Conservation (phyloP, 2,888 invertebrate species). For the Augiades crinisus region DNA sequence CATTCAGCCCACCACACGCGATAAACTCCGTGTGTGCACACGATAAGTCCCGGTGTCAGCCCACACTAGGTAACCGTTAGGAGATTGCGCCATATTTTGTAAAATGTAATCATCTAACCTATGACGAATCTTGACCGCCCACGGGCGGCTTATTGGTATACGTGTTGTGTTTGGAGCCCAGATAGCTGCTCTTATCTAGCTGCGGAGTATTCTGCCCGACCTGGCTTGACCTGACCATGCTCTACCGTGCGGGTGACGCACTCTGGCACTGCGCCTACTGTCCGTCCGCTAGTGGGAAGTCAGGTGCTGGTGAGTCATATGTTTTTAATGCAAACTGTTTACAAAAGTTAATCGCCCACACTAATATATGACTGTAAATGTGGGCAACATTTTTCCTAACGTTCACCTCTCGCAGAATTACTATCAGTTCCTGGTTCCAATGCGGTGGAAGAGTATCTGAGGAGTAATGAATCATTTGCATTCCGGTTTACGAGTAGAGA, state of each 20-base stretch:
- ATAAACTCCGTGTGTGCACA: constrained; percentile 49
- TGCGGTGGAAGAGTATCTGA: constrained; percentile 12
- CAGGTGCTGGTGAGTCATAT: constrained; percentile 36
- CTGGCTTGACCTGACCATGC: constrained; percentile 23
- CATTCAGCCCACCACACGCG: constrained; percentile 44
- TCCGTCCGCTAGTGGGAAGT: constrained; percentile 24
- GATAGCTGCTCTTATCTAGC: constrained; percentile 40
- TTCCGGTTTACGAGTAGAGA: constrained; percentile 5
- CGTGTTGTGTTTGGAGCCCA: constrained; percentile 69
- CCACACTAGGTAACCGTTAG: constrained; percentile 75
- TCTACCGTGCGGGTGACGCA: constrained; percentile 20
- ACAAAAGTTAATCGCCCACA: constrained; percentile 6
- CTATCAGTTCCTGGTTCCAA: constrained; percentile 8
- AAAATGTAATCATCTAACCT: constrained; percentile 31
- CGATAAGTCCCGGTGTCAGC: constrained; percentile 71
- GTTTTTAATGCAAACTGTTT: constrained; percentile 17
- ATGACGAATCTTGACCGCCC: constrained; percentile 46
- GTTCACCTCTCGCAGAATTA: constrained; percentile 21
- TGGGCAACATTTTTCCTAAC: constrained; percentile 19
- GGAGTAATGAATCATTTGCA: constrained; percentile 10
- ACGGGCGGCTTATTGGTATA: constrained; percentile 51
- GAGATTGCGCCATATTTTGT: constrained; percentile 57
- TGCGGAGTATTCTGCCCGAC: constrained; percentile 20
- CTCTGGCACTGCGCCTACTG: constrained; percentile 16
- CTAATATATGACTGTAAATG: constrained; percentile 3